Evolutionary conservation across 2,888 invertebrate species (phyloP), one percentile per base, ranked within the genome.

Genomic region (Pharmacophagus antenor): DNA sequence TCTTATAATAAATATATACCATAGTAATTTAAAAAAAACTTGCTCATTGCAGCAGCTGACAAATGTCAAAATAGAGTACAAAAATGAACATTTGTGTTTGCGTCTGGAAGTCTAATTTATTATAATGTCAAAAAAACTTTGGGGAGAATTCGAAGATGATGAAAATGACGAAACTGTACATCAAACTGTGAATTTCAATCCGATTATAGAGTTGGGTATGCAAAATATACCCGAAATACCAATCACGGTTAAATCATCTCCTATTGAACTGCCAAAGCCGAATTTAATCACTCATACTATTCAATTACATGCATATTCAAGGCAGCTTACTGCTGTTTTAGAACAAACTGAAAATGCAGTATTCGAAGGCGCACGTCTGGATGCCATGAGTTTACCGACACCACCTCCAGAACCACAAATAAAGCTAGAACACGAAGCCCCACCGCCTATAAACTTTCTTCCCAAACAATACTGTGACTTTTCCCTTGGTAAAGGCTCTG

Each of bases 201-300:
- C 91, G 1, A 88, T 91, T 18, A 91, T 91, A 52, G 91, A 91
- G 70, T 73, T 90, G 48, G 91, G 90, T 7, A 84, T 91, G 88
- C 90, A 89, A 72, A 89, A 89, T 59, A 90, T 91, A 56, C 88
- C 90, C 1, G 90, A 90, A 76, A 87, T 88, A 70, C 85, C 88
- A 0, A 89, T 87, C 49, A 80, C 83, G 27, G 88, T 88, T 1
- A 88, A 90, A 71, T 86, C 88, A 1, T 84, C 86, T 1, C 85
- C 89, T 2, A 85, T 91, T 22, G 87, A 90, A 66, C 71, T 91
- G 17, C 91, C 91, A 1, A 80, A 77, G 61, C 80, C 79, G 10
- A 91, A 89, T 74, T 71, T 91, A 51, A 85, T 91, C 25, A 88
- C 89, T 0, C 89, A 91, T 58, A 90, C 91, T 0, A 87, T 90